Base-by-base conservation (phyloP, 2,113 vertebrate species). In the Hippocampus mohnikei region DNA sequence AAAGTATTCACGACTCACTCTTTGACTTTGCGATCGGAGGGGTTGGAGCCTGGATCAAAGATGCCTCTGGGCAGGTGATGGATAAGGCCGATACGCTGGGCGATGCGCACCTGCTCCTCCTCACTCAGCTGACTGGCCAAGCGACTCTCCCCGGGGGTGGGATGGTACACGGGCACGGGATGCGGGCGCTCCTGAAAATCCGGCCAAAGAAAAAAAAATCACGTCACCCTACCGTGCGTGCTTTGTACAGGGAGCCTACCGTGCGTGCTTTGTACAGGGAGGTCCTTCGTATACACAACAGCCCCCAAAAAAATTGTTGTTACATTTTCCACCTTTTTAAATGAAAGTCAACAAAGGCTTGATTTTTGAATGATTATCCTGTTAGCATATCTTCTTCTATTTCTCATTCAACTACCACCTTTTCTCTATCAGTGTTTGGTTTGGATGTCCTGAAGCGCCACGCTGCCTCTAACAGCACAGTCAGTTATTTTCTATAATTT, bases 41-140 rank as follows among this genome's bases (percentile, higher is more conserved):
- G 93, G 12, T 98, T 96, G 52, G 95, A 92, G 56, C 95, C 95
- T 7, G 92, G 95, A 75, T 98, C 94, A 44, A 96, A 99, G 82
- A 98, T 91, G 60, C 97, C 97, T 72, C 91, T 95, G 67, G 97
- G 97, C 52, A 99, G 94, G 87, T 99, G 97, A 77, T 99, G 97
- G 87, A 99, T 99, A 82, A 99, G 96, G 76, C 97, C 97, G 76
- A 98, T 98, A 60, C 97, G 90, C 88, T 99, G 97, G 62, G 97
- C 97, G 55, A 99, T 99, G 75, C 96, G 91, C 84, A 99, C 92
- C 79, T 99, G 97, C 83, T 99, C 97, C 85, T 99, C 97, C 72
- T 99, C 97, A 0, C 96, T 99, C 85, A 99, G 93, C 88, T 99
- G 97, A 3, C 94, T 96, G 53, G 96, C 97, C 77, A 96, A 92